Base-by-base conservation (phyloP, 2,888 invertebrate genomes). In the Oasisia sp. region DNA sequence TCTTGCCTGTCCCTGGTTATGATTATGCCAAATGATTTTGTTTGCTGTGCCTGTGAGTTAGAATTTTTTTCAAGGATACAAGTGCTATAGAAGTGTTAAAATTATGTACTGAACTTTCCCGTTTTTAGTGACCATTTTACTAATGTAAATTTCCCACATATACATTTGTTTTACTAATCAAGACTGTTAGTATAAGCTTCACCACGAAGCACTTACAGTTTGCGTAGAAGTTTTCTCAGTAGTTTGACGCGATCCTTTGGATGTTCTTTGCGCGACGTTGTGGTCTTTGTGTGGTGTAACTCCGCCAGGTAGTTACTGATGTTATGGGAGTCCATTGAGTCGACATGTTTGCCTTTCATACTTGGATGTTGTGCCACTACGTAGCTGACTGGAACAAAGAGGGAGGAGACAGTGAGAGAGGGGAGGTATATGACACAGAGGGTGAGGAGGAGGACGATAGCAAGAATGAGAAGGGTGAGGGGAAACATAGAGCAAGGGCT, bases 371-470 rank as follows among this genome's bases (percentile, higher is more conserved):
- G 74, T 74, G 74, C 74, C 3, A 74, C 74, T 74, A 74, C 74
- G 4, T 74, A 74, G 74, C 74, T 74, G 19, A 74, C 74, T 74
- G 74, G 7, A 74, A 27, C 74, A 74, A 27, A 74, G 19, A 74
- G 19, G 27, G 92, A 44, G 50, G 12, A n/a, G 32, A 50, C 38
- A 91, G 11, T 32, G n/a, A 45, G 91, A 92, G 91, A 92, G 32
- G 14, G 45, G 32, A 90, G 74, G 91, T 45, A 45, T 38, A 32
- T 38, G 38, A 38, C 38, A 38, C 38, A 38, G 38, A 38, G 38
- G 38, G 38, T 38, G 27, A 19, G 27, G 19, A 74, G 27, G 19
- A 19, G 74, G 74, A 19, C 4, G 19, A 58, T 4, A 58, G 19
- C 4, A 12, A 5, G 58, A 74, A 19, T 27, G 19, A 27, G 38